Conservation (phyloP, 2,888 invertebrate species). For the Palloptera scutellata region DNA sequence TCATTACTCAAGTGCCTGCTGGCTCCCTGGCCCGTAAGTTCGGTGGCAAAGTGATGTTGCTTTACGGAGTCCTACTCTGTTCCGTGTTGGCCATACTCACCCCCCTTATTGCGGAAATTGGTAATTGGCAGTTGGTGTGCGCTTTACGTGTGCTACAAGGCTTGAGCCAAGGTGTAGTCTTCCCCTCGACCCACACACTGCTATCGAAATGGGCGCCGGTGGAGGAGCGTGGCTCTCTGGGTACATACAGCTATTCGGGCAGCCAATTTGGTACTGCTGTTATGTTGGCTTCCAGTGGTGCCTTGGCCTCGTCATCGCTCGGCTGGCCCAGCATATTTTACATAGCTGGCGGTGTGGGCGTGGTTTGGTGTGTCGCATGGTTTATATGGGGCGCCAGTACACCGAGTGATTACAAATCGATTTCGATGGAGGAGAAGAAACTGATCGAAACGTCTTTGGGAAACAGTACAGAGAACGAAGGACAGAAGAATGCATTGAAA, state of each 20-base stretch:
- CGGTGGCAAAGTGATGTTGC: slow-evolving; percentile 73
- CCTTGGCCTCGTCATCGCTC: slow-evolving; percentile 71
- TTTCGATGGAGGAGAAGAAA: slow-evolving; percentile 70
- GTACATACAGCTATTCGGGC: slow-evolving; percentile 75
- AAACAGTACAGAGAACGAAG: slow-evolving; percentile 49
- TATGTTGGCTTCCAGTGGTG: slow-evolving; percentile 76
- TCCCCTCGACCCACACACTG: slow-evolving; percentile 73
- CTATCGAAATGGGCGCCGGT: slow-evolving; percentile 77
- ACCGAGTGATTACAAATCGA: slow-evolving; percentile 70
- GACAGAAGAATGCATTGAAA: slow-evolving; percentile 40
- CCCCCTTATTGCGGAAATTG: slow-evolving; percentile 73
- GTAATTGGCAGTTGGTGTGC: slow-evolving; percentile 70
- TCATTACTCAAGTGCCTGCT: slow-evolving; percentile 71
- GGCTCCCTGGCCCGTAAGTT: slow-evolving; percentile 76
- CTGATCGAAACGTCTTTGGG: slow-evolving; percentile 75
- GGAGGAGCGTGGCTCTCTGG: slow-evolving; percentile 72
- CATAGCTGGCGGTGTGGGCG: slow-evolving; percentile 72
- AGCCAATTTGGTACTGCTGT: slow-evolving; percentile 82
- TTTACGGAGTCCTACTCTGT: slow-evolving; percentile 69
- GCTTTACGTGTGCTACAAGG: slow-evolving; percentile 73
- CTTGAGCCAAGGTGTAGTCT: slow-evolving; percentile 73
- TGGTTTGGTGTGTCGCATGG: slow-evolving; percentile 71
- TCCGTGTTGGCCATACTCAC: slow-evolving; percentile 73
- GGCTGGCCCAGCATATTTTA: slow-evolving; percentile 86
- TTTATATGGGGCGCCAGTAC: slow-evolving; percentile 72